A percentile compares a stretch with the other conserved stretches of the same genome.
These are phyloP conservation scores for Gambusia affinis DNA, from an alignment of 2,113 vertebrate genomes.

Conservation along the genomic window DNA sequence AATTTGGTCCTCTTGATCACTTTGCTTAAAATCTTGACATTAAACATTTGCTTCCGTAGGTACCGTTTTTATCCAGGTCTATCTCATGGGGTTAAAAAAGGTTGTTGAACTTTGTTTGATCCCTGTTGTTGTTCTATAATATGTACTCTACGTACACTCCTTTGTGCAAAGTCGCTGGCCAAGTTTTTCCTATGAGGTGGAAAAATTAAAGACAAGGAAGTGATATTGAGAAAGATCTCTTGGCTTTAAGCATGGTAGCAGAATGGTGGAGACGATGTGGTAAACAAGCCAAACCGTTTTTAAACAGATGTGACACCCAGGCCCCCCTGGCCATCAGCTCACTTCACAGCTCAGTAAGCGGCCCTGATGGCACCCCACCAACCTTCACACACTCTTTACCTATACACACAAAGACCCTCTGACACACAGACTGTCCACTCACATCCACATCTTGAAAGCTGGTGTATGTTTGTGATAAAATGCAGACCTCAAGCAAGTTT, in stretches of 20 bases:
- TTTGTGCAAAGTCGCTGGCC: not conserved
- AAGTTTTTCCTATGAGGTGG: not conserved
- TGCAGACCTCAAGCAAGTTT: not conserved
- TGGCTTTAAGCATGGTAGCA: conserved; percentile 33
- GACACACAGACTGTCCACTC: conserved; percentile 27
- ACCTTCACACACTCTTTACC: not conserved
- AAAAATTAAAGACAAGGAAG: conserved; percentile 51
- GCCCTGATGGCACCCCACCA: conserved; percentile 44
- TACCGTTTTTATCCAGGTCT: not conserved
- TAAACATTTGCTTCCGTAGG: not conserved
- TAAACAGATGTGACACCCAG: conserved; percentile 54
- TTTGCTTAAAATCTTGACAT: not conserved
- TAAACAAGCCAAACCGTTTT: conserved; percentile 50
- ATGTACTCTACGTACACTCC: not conserved
- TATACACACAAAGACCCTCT: conserved; percentile 30
- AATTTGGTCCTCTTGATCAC: not conserved
- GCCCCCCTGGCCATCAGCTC: conserved; percentile 37
- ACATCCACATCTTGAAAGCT: conserved; percentile 19
- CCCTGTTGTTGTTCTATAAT: too few relatives aligned
- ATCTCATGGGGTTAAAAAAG: not conserved
- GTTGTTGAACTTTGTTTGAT: not conserved
- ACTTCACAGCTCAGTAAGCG: conserved; percentile 41
- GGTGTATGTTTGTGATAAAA: conserved; percentile 23
- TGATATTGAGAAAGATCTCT: conserved; percentile 34
- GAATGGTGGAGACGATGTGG: conserved; percentile 44